Evolutionary conservation across 2,113 vertebrate species (phyloP).

Genomic region (Labrus mixtus): DNA sequence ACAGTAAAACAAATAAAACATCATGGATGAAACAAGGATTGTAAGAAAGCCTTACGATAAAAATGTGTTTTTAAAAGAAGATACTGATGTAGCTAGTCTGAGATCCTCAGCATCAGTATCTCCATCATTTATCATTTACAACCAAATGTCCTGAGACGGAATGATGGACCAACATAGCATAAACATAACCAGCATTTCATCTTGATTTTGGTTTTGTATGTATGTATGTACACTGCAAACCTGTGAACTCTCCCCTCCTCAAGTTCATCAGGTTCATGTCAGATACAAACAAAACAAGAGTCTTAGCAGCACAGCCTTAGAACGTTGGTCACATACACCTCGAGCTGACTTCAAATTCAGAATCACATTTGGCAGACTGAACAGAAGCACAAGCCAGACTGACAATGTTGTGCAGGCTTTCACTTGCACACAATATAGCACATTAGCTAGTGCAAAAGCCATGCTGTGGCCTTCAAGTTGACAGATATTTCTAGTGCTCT

Average conservation of each 20-base stretch:
- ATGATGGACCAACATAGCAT: too few relatives aligned
- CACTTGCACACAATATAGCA: not conserved
- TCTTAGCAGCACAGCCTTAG: not conserved
- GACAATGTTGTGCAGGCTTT: not conserved
- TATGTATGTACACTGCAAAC: not conserved
- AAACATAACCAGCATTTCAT: too few relatives aligned
- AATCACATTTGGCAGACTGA: not conserved
- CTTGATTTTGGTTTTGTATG: not conserved
- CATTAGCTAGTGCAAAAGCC: not conserved
- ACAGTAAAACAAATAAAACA: too few relatives aligned
- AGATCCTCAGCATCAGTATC: too few relatives aligned
- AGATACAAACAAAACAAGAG: not conserved
- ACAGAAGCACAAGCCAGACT: not conserved
- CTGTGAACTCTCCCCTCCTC: not conserved
- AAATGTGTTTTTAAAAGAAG: too few relatives aligned
- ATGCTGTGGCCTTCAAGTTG: not conserved
- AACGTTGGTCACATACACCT: not conserved
- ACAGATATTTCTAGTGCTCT: not conserved
- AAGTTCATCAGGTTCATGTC: not conserved
- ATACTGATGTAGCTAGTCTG: too few relatives aligned
- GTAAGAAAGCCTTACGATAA: too few relatives aligned
- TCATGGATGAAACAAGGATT: too few relatives aligned
- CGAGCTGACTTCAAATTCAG: slow-evolving; percentile 2
- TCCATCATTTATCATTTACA: too few relatives aligned
- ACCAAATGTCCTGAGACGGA: too few relatives aligned